phyloP scores from a whole-genome alignment of 2,797 vertebrate genomes.

The Molossus alvarezi region DNA sequence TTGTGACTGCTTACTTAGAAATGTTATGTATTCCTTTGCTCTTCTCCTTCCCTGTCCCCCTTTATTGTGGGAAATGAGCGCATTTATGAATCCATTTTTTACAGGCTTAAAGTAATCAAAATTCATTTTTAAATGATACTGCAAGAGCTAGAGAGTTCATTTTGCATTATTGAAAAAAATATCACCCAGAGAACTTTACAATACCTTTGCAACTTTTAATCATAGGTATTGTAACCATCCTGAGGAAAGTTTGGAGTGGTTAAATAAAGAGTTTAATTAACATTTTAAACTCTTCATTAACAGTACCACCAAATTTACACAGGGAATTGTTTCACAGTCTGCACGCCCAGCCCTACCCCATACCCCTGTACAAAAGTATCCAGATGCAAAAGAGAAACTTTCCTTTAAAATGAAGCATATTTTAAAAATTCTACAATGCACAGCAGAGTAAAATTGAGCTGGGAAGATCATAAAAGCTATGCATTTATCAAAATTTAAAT shows the following conservation, averaged over 20 bases:
- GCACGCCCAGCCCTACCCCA: not conserved
- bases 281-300: conserved; percentile 71
- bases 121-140: conserved; percentile 87
- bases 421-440: not conserved
- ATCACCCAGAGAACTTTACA: conserved; percentile 85
- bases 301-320: conserved; percentile 62
- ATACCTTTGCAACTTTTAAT: conserved; percentile 89
- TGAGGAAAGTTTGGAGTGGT: conserved; percentile 84
- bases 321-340: not conserved
- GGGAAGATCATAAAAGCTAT: conserved; percentile 17
- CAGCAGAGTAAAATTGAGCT: conserved; percentile 70
- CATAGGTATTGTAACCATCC: conserved; percentile 84
- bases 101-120: conserved; percentile 89
- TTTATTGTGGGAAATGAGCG: conserved; percentile 87
- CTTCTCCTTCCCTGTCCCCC: conserved; percentile 84
- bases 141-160: conserved; percentile 85
- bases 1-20: conserved; percentile 91
- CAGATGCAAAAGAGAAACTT: conserved; percentile 69
- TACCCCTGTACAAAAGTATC: not conserved
- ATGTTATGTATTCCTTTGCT: conserved; percentile 89
- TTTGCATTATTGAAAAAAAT: conserved; percentile 87
- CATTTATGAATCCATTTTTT: conserved; percentile 89
- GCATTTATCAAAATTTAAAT: conserved; percentile 83
- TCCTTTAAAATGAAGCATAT: conserved; percentile 45
- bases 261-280: conserved; percentile 74